Percentiles rank a stretch among this genome's conserved stretches.
These are phyloP conservation scores for Apomyelois bistriatella DNA, from an alignment of 2,888 invertebrate genomes.

Conservation along the genomic window DNA sequence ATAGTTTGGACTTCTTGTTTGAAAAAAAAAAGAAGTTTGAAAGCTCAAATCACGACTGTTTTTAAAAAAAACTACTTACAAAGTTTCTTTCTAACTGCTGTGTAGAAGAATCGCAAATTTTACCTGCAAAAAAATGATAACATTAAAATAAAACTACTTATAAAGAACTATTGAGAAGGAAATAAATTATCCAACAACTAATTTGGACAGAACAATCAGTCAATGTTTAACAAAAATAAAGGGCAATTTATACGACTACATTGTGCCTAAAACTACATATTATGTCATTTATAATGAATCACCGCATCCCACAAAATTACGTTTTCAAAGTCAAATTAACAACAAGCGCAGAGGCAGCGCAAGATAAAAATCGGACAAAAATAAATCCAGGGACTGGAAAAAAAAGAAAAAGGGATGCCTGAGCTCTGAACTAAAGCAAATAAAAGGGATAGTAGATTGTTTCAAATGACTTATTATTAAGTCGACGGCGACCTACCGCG, in stretches of 20 bases:
- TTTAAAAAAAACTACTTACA: no score
- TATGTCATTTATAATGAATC: conserved; percentile 16
- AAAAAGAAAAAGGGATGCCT: conserved; percentile 41
- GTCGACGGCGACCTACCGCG: conserved; percentile 53
- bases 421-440: conserved; percentile 38
- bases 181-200: neutral
- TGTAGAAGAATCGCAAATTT: no score
- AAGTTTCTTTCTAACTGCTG: no score
- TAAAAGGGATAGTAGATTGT: conserved; percentile 52
- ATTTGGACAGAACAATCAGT: neutral
- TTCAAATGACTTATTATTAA: conserved; percentile 63
- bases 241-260: neutral
- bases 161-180: no score
- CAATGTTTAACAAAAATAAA: neutral
- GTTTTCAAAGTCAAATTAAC: conserved; percentile 25
- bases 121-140: no score
- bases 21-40: no score
- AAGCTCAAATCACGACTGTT: no score
- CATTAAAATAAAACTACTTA: no score
- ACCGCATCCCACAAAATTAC: conserved; percentile 17
- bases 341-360: conserved; percentile 18
- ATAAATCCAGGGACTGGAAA: conserved; percentile 35
- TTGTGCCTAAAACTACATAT: conserved; percentile 6
- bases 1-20: no score
- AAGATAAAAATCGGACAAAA: conserved; percentile 29